Base-by-base conservation (phyloP, 2,113 vertebrate species). In the Ornithorhynchus anatinus region DNA sequence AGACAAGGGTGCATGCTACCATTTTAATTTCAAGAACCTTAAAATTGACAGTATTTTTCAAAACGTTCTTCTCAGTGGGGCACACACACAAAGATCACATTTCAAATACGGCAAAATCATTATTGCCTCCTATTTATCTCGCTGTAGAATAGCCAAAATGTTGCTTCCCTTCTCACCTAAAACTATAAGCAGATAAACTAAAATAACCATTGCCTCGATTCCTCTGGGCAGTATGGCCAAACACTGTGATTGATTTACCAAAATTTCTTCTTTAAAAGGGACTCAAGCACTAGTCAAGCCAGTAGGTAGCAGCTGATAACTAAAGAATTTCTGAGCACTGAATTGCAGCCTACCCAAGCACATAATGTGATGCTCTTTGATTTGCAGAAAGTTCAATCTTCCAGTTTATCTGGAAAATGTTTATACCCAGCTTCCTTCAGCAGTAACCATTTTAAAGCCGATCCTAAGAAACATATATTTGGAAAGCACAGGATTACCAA, bases 371-470 rank as follows among this genome's bases (percentile, higher is more conserved):
- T 60, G 38, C 33, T 37, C 25, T 15, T 10, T 77, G 66, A 84
- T 75, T 64, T 72, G 64, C 60, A 73, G 50, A 75, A 42, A 60
- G 52, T 53, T 40, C 66, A 56, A 72, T 47, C 42, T 66, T 33
- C 42, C 65, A 52, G 69, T 33, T 85, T 81, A 79, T 75, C 75
- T 77, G 60, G 33, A 84, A 79, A 85, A 85, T 81, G 81, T 84
- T 87, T 84, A n/a, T n/a, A 77, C 53, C 51, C 67, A 84, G 78
- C 75, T 72, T 85, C 36, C 75, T 72, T 54, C 27, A 23, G n/a
- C n/a, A n/a, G 52, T 20, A 39, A 69, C 59, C 60, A 40, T 65
- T 40, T 72, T 40, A 69, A 59, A 22, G n/a, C 20, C 40, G 62
- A 31, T 39, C 60, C 29, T 12, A 22, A 64, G n/a, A 81, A 36